Conservation (phyloP, 2,113 vertebrate genomes). For the Nyctibius bracteatus region DNA sequence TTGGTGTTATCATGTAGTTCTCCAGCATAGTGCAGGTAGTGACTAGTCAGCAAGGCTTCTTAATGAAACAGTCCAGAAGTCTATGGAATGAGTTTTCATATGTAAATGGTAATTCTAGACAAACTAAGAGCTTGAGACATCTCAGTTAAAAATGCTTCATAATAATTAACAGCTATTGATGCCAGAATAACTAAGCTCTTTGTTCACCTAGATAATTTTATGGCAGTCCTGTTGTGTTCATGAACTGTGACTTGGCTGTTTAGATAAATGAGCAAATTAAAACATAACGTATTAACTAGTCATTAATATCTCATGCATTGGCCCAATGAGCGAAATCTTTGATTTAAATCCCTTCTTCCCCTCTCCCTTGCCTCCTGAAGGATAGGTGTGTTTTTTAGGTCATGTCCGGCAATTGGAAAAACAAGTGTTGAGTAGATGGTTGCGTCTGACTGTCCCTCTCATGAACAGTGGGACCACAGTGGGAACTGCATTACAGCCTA, state of each 20-base stretch:
- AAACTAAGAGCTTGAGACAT: not conserved
- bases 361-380: not conserved
- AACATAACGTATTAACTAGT: not conserved
- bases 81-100: not conserved
- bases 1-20: not conserved
- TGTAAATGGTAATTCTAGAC: not conserved
- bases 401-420: not conserved
- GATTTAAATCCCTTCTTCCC: not conserved
- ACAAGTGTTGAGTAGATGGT: not conserved
- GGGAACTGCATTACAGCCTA: not conserved
- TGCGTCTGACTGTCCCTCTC: not conserved
- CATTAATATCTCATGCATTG: not conserved
- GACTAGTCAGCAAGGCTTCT: not conserved
- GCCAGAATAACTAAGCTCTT: not conserved
- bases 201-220: not conserved
- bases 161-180: not conserved
- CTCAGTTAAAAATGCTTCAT: not conserved
- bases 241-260: not conserved
- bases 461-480: not conserved
- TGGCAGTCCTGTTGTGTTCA: not conserved
- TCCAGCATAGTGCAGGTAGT: not conserved
- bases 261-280: not conserved
- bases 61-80: not conserved
- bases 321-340: not conserved
- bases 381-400: not conserved